These are phyloP conservation scores for Cryptotis parvus DNA, from an alignment of 2,113 vertebrate genomes.

Conservation along the genomic window DNA sequence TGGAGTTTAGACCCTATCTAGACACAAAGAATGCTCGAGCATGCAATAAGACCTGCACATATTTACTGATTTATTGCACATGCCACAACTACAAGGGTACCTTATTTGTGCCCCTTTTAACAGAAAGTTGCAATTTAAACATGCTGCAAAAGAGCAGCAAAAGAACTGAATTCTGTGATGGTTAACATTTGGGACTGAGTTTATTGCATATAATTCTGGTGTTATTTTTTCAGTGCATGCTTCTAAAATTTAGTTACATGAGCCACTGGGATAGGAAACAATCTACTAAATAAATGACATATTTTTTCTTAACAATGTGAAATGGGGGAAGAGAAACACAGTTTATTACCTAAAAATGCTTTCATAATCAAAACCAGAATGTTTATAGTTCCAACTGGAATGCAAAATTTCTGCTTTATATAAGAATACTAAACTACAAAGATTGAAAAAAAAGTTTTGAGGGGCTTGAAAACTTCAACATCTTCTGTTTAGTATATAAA, in stretches of 20 bases:
- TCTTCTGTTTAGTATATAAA: not conserved
- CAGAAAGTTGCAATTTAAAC: not conserved
- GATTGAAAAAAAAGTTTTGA: not conserved
- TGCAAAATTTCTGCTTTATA: not conserved
- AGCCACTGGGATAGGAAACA: not conserved
- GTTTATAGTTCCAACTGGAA: not conserved
- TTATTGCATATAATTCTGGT: not conserved
- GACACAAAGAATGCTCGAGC: not conserved
- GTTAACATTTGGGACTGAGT: not conserved
- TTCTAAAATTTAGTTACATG: not conserved
- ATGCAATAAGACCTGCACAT: not conserved
- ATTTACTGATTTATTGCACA: not conserved
- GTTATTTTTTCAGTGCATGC: not conserved
- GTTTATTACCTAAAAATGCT: constrained; percentile 33
- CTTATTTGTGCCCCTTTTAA: not conserved
- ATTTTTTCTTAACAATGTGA: constrained; percentile 12
- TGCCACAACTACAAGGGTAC: not conserved
- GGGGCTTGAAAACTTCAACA: not conserved
- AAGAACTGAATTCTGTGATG: not conserved
- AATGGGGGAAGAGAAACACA: not conserved
- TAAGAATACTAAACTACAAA: not conserved
- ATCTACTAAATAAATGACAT: not conserved
- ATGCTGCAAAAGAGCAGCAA: not conserved
- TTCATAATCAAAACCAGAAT: constrained; percentile 1
- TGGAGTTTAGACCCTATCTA: rapidly evolving